phyloP scores from a whole-genome alignment of 2,888 invertebrate species.

The Euplagia quadripunctaria region DNA sequence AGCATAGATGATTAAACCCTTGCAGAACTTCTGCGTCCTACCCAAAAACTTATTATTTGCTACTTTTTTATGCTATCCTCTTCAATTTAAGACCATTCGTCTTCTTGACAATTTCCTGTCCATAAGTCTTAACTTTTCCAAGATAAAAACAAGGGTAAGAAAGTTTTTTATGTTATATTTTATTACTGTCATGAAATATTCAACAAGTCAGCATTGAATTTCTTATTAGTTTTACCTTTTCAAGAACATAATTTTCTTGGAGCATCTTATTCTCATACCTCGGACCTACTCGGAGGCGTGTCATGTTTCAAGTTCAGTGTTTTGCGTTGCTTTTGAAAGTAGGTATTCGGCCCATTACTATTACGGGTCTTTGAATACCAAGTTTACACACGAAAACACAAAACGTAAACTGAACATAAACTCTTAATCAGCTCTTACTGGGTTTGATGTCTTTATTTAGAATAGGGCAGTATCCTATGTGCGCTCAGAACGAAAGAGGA shows the following conservation, averaged over 20 bases:
- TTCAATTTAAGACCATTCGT: neutral
- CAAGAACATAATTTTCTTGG: neutral
- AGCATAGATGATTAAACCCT: no score
- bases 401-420: no score
- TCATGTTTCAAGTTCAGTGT: neutral
- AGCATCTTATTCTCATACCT: neutral
- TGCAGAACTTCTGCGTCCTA: no score
- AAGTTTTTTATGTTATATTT: slow-evolving; percentile 5
- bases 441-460: no score
- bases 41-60: no score
- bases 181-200: neutral
- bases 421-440: no score
- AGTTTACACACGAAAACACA: neutral
- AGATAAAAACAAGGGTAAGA: neutral
- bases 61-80: no score
- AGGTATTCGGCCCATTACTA: neutral
- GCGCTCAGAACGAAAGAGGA: no score
- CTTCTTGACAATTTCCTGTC: neutral
- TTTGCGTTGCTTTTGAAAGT: neutral
- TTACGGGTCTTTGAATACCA: neutral
- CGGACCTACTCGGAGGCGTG: neutral
- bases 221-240: slow-evolving; percentile 3
- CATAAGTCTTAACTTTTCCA: neutral
- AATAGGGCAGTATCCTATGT: no score
- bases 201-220: slow-evolving; percentile 1